A percentile compares a stretch with the other conserved stretches of the same genome.
Conservation (phyloP, 2,888 invertebrate genomes). For the Sesia bembeciformis region DNA sequence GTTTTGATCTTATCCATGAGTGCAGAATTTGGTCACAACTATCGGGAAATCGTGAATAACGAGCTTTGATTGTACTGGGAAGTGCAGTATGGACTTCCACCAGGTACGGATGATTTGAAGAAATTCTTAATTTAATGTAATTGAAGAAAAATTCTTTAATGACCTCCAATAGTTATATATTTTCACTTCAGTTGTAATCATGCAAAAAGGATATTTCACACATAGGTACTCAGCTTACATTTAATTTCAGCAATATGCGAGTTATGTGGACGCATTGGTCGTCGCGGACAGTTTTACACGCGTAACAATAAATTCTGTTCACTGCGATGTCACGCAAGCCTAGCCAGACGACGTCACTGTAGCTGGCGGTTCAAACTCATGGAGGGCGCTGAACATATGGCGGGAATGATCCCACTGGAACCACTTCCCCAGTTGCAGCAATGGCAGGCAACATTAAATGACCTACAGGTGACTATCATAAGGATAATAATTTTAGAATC, state of each 20-base stretch:
- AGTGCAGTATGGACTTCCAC: too few species aligned
- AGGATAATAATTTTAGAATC: too few species aligned
- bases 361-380: constrained; percentile 61
- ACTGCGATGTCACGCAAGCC: constrained; percentile 46
- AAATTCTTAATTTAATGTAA: not conserved
- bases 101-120: too few species aligned
- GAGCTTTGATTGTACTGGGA: too few species aligned
- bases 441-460: constrained; percentile 55
- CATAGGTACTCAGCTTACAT: too few species aligned
- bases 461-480: constrained; percentile 39
- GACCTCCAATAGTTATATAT: not conserved
- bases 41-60: too few species aligned
- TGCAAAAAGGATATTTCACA: too few species aligned
- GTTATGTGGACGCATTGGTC: constrained; percentile 57
- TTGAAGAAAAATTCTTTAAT: not conserved
- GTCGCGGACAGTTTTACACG: constrained; percentile 49
- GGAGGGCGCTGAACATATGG: constrained; percentile 66
- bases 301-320: constrained; percentile 60
- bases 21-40: too few species aligned
- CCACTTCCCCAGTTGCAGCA: constrained; percentile 64
- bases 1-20: too few species aligned
- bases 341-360: constrained; percentile 31
- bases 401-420: constrained; percentile 62
- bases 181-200: not conserved
- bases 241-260: constrained; percentile 56